phyloP scores from a whole-genome alignment of 2,113 vertebrate genomes.

The Tretioscincus oriximinensis region DNA sequence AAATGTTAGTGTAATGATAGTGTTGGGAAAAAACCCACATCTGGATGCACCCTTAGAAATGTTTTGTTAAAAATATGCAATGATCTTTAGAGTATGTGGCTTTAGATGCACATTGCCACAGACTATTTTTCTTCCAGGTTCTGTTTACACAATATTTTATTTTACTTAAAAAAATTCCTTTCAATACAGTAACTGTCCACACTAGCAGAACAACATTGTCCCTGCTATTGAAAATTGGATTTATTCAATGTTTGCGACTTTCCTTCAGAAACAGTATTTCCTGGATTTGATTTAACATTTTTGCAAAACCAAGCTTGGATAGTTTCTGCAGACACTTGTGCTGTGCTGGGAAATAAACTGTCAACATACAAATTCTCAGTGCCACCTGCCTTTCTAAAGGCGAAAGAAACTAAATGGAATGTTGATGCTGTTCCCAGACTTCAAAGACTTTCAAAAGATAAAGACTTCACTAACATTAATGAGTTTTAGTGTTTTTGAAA shows the following conservation, averaged over 20 bases:
- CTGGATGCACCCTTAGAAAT: too few species aligned
- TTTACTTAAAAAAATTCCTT: too few species aligned
- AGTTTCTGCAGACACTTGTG: not conserved
- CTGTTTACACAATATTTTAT: too few species aligned
- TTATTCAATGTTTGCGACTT: not conserved
- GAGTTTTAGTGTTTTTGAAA: conserved; percentile 18
- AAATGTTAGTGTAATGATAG: too few species aligned
- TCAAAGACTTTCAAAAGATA: conserved; percentile 25
- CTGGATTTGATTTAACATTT: not conserved
- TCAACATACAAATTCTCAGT: not conserved
- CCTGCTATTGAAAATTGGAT: not conserved
- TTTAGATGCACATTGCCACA: not conserved
- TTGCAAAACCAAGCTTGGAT: not conserved
- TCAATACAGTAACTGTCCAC: not conserved
- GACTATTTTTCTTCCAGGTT: too few species aligned
- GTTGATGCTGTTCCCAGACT: conserved; percentile 12
- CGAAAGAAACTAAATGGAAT: not conserved
- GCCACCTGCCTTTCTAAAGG: not conserved
- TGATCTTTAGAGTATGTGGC: too few species aligned
- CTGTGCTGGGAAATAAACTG: not conserved
- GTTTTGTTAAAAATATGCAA: too few species aligned
- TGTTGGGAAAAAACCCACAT: too few species aligned
- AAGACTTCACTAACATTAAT: not conserved
- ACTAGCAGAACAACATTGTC: not conserved
- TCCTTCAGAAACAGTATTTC: not conserved